A percentile compares a stretch with the other conserved stretches of the same genome.
Conservation (phyloP, 1,140 invertebrate genomes). For the Cylas formicarius region DNA sequence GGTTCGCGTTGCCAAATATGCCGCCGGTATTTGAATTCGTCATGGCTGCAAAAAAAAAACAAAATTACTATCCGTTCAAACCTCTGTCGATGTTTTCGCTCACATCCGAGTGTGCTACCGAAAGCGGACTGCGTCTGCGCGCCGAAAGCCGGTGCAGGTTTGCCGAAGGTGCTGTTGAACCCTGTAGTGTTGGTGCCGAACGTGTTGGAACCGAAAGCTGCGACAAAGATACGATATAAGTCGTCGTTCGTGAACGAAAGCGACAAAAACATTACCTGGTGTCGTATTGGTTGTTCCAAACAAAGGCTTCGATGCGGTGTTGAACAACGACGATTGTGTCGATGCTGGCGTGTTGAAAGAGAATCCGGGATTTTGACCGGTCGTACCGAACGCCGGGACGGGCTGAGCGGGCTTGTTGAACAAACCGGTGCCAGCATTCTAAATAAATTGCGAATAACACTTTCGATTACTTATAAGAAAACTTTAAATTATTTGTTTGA, state of each 20-base stretch:
- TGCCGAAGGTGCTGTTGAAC: constrained; percentile 41
- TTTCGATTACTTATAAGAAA: not conserved
- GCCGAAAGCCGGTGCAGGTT: constrained; percentile 35
- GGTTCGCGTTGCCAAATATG: constrained; percentile 21
- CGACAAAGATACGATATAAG: not conserved
- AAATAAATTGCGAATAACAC: too few species aligned
- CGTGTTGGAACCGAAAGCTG: constrained; percentile 28
- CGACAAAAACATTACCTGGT: constrained; percentile 26
- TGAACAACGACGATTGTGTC: constrained; percentile 34
- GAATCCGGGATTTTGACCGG: constrained; percentile 20
- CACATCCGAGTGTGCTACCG: too few species aligned
- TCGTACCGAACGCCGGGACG: constrained; percentile 25
- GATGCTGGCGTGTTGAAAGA: constrained; percentile 26
- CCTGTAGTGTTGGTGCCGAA: constrained; percentile 38
- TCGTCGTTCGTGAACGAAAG: too few species aligned
- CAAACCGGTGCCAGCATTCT: constrained; percentile 25
- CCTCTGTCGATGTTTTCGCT: too few species aligned
- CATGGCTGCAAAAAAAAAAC: not conserved
- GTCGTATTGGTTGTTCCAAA: constrained; percentile 52
- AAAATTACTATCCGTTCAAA: too few species aligned
- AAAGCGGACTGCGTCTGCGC: too few species aligned
- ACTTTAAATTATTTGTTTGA: not conserved
- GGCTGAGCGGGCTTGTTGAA: constrained; percentile 32
- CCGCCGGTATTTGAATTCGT: constrained; percentile 4
- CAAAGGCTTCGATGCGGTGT: constrained; percentile 35